Conservation (phyloP, 2,888 invertebrate genomes). For the Mythimna impura region DNA sequence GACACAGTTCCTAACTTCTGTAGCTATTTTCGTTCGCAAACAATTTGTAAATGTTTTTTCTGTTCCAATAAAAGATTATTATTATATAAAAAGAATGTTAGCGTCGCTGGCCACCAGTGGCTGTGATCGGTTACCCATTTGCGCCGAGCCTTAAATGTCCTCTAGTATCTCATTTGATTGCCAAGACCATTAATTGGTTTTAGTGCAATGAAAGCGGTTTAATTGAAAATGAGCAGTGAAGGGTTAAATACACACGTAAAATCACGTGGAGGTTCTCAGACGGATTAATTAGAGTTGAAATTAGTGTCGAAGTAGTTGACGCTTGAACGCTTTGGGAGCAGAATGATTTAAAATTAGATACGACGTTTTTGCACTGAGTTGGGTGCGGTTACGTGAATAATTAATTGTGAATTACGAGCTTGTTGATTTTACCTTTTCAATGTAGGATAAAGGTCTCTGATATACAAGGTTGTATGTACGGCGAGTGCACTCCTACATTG, state of each 20-base stretch:
- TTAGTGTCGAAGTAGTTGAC: slow-evolving; percentile 26
- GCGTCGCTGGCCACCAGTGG: too few species aligned
- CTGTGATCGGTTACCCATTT: too few species aligned
- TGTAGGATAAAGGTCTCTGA: not conserved
- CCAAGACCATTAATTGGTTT: slow-evolving; percentile 61
- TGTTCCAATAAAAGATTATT: too few species aligned
- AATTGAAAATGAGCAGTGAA: slow-evolving; percentile 55
- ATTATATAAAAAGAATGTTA: too few species aligned
- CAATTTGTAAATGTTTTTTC: too few species aligned
- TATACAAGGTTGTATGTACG: not conserved
- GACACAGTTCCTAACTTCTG: too few species aligned
- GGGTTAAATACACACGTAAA: slow-evolving; percentile 54
- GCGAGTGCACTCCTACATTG: too few species aligned
- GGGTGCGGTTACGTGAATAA: not conserved
- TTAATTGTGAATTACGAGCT: slow-evolving; percentile 3
- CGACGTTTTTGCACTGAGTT: slow-evolving; percentile 8
- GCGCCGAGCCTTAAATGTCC: slow-evolving; percentile 20
- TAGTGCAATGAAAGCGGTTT: slow-evolving; percentile 58
- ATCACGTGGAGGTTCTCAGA: slow-evolving; percentile 43
- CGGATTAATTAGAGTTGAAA: slow-evolving; percentile 46
- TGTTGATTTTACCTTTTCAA: slow-evolving; percentile 13
- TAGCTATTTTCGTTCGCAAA: too few species aligned
- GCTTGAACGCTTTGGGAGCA: slow-evolving; percentile 22
- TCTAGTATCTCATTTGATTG: slow-evolving; percentile 43
- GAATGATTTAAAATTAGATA: slow-evolving; percentile 6